A percentile compares a stretch with the other conserved stretches of the same genome.
Conservation (phyloP, 2,797 vertebrate genomes). For the Hippocampus kuda region DNA sequence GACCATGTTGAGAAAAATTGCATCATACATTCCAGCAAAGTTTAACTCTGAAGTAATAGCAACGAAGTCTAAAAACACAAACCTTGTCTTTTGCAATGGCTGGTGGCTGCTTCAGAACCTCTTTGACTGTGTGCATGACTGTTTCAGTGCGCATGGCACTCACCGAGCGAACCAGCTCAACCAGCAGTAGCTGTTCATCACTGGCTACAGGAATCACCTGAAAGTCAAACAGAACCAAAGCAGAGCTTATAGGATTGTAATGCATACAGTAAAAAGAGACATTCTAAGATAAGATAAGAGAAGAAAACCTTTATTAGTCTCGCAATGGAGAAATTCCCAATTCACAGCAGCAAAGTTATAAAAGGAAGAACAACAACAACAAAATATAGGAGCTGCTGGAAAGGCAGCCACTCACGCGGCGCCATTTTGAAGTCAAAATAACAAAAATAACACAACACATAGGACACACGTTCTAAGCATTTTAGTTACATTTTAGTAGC, state of each 20-base stretch:
- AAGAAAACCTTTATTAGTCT: no score
- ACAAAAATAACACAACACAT: no score
- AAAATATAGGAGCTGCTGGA: no score
- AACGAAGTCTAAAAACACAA: slow-evolving; percentile 10
- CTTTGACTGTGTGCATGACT: slow-evolving; percentile 95
- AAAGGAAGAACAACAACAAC: no score
- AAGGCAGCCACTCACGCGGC: no score
- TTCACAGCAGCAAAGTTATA: no score
- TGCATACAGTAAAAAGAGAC: neutral
- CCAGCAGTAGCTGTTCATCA: slow-evolving; percentile 90
- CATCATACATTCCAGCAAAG: neutral
- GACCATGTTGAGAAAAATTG: neutral
- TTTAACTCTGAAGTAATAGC: neutral
- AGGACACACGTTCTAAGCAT: no score
- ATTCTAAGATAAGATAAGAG: no score
- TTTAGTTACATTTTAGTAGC: neutral
- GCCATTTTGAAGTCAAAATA: no score
- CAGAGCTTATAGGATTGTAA: neutral
- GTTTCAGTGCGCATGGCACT: slow-evolving; percentile 97
- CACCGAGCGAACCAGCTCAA: slow-evolving; percentile 92
- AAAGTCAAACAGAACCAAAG: slow-evolving; percentile 4
- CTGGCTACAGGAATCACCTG: slow-evolving; percentile 91
- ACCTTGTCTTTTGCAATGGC: slow-evolving; percentile 97
- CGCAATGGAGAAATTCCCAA: no score
- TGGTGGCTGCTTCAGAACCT: slow-evolving; percentile 95